Conservation (phyloP, 2,888 invertebrate genomes). For the Zeuzera pyrina region DNA sequence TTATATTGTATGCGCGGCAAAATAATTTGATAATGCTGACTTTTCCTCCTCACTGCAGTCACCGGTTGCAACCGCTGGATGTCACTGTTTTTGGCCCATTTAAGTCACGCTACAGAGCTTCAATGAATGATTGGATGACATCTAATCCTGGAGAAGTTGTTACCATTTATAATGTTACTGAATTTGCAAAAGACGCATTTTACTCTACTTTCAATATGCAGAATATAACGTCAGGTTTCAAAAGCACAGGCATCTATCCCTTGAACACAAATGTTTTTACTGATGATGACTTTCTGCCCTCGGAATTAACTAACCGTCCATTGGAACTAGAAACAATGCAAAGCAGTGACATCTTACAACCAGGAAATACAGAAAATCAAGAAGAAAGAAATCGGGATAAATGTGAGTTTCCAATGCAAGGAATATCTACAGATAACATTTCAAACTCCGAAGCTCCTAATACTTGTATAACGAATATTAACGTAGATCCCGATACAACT, state of each 20-base stretch:
- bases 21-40: constrained; percentile 10
- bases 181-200: constrained; percentile 1
- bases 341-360: background rate
- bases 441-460: no score
- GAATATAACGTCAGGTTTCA: constrained; percentile 1
- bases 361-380: background rate
- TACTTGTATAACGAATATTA: no score
- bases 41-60: constrained; percentile 17
- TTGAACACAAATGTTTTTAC: constrained; percentile 1
- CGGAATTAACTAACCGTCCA: background rate
- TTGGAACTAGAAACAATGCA: background rate
- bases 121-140: constrained; percentile 15
- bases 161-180: constrained; percentile 4
- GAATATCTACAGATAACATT: background rate
- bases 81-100: constrained; percentile 13
- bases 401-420: background rate
- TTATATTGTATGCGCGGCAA: constrained; percentile 3
- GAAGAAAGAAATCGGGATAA: background rate
- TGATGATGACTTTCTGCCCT: constrained; percentile 1
- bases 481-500: background rate
- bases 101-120: constrained; percentile 8
- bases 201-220: constrained; percentile 1
- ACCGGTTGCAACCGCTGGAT: constrained; percentile 15
- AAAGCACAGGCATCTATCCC: background rate
- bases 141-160: constrained; percentile 12